These are phyloP conservation scores for Hylomyscus alleni DNA, from an alignment of 2,797 vertebrate genomes.

Conservation along the genomic window DNA sequence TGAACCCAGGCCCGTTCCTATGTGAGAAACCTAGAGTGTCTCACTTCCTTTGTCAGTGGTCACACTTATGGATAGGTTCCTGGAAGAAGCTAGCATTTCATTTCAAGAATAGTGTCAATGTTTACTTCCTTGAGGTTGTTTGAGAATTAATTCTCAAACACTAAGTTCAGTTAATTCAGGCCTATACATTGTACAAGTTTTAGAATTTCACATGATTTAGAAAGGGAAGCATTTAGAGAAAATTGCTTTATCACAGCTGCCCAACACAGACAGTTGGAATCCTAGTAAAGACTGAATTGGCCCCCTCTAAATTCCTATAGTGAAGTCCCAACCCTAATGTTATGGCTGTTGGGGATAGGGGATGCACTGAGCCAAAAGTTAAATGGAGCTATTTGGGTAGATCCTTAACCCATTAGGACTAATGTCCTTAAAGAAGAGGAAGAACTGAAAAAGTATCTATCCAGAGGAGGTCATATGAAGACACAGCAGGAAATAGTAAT, in stretches of 20 bases:
- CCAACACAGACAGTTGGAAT: not conserved
- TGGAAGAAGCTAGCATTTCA: not conserved
- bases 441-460: not conserved
- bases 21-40: not conserved
- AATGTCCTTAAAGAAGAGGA: not conserved
- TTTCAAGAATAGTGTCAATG: not conserved
- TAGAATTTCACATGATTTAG: not conserved
- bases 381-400: not conserved
- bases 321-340: not conserved
- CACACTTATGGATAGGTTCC: not conserved
- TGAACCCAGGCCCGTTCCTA: not conserved
- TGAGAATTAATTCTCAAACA: not conserved
- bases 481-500: not conserved
- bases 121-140: not conserved
- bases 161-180: not conserved
- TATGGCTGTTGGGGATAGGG: not conserved
- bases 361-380: not conserved
- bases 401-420: not conserved
- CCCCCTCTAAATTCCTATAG: not conserved
- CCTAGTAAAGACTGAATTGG: not conserved
- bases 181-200: not conserved
- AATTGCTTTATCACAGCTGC: not conserved
- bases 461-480: not conserved
- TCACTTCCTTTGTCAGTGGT: not conserved
- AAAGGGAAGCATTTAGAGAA: not conserved